Conservation (phyloP, 2,113 vertebrate species). For the Pseudorhombus dupliciocellatus region DNA sequence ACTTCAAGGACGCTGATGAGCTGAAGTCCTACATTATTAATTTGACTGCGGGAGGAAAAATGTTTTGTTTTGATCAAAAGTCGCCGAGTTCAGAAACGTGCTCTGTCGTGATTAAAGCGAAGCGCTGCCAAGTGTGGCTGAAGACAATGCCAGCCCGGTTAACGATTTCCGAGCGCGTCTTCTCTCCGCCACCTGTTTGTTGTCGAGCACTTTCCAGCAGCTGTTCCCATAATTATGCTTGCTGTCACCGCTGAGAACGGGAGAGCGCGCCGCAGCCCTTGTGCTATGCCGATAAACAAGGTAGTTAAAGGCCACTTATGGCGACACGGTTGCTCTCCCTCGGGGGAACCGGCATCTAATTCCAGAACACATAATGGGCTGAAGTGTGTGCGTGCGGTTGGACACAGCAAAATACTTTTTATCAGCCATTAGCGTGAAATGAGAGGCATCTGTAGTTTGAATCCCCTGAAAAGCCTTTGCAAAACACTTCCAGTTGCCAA, state of each 20-base stretch:
- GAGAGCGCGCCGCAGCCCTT: conserved; percentile 54
- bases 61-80: conserved; percentile 36
- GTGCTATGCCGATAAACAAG: conserved; percentile 75
- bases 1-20: conserved; percentile 24
- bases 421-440: conserved; percentile 60
- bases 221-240: conserved; percentile 79
- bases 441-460: conserved; percentile 53
- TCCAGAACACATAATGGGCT: conserved; percentile 56
- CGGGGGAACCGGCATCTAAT: conserved; percentile 67
- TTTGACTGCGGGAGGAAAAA: conserved; percentile 24
- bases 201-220: conserved; percentile 78
- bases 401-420: conserved; percentile 56
- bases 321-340: conserved; percentile 65
- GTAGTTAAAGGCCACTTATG: conserved; percentile 77
- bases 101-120: conserved; percentile 67
- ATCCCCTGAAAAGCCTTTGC: conserved; percentile 18
- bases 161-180: conserved; percentile 64
- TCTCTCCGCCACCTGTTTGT: conserved; percentile 77
- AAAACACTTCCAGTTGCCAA: conserved; percentile 22
- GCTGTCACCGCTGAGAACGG: conserved; percentile 59
- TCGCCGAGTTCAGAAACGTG: conserved; percentile 52
- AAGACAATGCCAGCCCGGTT: conserved; percentile 71
- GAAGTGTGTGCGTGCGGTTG: conserved; percentile 54
- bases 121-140: conserved; percentile 55
- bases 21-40: conserved; percentile 34